These are phyloP conservation scores for Crax fasciolata DNA, from an alignment of 2,797 vertebrate genomes.

Conservation along the genomic window DNA sequence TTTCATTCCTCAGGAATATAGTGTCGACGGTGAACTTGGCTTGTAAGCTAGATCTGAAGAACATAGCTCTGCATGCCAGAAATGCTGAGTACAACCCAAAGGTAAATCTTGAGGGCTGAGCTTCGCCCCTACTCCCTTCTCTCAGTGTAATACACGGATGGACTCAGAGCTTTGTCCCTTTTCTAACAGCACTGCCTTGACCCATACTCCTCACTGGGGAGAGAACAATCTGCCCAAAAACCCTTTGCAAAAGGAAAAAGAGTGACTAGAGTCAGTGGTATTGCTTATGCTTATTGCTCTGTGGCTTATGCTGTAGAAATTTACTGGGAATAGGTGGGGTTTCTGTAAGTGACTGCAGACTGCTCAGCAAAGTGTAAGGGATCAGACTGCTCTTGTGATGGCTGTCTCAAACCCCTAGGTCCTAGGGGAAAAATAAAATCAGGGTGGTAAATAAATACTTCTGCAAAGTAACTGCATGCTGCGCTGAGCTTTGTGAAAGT, in stretches of 20 bases:
- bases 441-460: not conserved
- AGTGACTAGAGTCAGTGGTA: not conserved
- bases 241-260: not conserved
- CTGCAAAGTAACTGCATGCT: not conserved
- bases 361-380: not conserved
- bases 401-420: not conserved
- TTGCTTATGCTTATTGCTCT: too few species aligned
- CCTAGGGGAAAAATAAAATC: not conserved
- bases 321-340: not conserved
- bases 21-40: slow-evolving; percentile 96
- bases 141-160: not conserved
- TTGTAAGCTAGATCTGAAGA: slow-evolving; percentile 95
- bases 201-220: not conserved
- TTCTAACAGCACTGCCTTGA: not conserved
- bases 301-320: not conserved
- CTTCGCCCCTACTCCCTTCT: not conserved
- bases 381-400: not conserved
- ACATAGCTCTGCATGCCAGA: slow-evolving; percentile 94
- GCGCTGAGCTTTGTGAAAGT: not conserved
- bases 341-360: not conserved
- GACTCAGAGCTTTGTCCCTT: not conserved
- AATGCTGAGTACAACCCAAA: slow-evolving; percentile 98
- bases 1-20: slow-evolving; percentile 89
- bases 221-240: not conserved
- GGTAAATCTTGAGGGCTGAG: slow-evolving; percentile 79